A percentile compares a stretch with the other conserved stretches of the same genome.
These are phyloP conservation scores for Siphamia tubifer DNA, from an alignment of 2,113 vertebrate species.

Conservation along the genomic window DNA sequence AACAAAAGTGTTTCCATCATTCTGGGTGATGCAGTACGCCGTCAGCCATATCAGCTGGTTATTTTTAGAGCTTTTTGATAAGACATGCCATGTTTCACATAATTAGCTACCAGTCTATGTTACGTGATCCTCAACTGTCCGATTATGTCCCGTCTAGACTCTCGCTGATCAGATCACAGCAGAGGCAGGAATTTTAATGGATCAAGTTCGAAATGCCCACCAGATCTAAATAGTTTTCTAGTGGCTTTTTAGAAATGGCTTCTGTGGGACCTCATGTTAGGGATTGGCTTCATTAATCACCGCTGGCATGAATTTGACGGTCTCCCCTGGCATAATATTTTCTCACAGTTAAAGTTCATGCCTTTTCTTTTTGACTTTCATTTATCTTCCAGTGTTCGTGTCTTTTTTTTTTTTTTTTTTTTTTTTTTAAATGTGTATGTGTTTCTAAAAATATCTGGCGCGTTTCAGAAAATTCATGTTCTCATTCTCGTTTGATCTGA, in stretches of 20 bases:
- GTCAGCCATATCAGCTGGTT: constrained; percentile 35
- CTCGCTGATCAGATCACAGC: constrained; percentile 60
- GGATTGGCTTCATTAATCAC: constrained; percentile 61
- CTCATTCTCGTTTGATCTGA: constrained; percentile 8
- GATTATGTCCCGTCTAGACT: constrained; percentile 62
- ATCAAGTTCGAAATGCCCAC: constrained; percentile 25
- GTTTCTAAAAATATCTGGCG: constrained; percentile 29
- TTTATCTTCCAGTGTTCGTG: constrained; percentile 19
- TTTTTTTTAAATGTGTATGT: constrained; percentile 19
- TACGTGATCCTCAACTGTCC: constrained; percentile 60
- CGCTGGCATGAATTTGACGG: constrained; percentile 18
- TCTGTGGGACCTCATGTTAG: constrained; percentile 43
- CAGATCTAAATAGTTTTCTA: constrained; percentile 48
- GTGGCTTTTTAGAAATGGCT: constrained; percentile 47
- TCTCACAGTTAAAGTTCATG: constrained; percentile 37
- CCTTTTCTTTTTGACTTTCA: constrained; percentile 27
- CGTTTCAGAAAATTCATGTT: constrained; percentile 14
- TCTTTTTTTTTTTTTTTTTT: too few relatives aligned
- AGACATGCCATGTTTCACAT: constrained; percentile 70
- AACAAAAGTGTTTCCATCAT: constrained; percentile 52
- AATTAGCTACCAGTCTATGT: constrained; percentile 68
- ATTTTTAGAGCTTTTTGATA: constrained; percentile 69
- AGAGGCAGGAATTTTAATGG: constrained; percentile 65
- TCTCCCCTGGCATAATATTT: constrained; percentile 34
- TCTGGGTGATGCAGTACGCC: constrained; percentile 22